These are phyloP conservation scores for Chelonus formosanus DNA, from an alignment of 2,888 invertebrate species.

Conservation along the genomic window DNA sequence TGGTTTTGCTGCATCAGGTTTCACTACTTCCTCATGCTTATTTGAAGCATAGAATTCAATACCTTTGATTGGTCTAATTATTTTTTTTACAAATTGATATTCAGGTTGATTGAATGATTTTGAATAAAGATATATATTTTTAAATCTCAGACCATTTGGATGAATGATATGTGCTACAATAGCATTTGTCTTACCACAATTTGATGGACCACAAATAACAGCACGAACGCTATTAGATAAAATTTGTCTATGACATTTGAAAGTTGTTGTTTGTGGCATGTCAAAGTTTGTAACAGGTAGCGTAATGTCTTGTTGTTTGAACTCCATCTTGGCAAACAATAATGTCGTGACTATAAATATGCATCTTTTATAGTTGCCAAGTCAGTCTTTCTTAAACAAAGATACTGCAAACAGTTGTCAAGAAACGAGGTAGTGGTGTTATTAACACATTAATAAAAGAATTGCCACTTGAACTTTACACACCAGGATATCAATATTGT, in stretches of 20 bases:
- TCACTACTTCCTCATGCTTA: background rate
- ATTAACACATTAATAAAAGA: slow-evolving; percentile 24
- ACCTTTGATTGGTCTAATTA: slow-evolving; percentile 40
- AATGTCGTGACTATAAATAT: background rate
- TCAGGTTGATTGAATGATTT: slow-evolving; percentile 54
- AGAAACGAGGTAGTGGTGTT: background rate
- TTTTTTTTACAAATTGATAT: slow-evolving; percentile 33
- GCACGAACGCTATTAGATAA: slow-evolving; percentile 46
- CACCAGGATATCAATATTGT: slow-evolving; percentile 45
- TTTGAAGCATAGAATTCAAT: slow-evolving; percentile 44
- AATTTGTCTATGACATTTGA: background rate
- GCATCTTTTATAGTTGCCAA: slow-evolving; percentile 11
- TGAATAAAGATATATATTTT: slow-evolving; percentile 39
- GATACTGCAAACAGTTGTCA: slow-evolving; percentile 9
- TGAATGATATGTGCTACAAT: slow-evolving; percentile 37
- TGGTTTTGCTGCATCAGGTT: no score
- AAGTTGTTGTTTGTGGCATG: background rate
- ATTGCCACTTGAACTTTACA: slow-evolving; percentile 34
- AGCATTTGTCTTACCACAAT: slow-evolving; percentile 42
- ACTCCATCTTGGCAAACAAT: slow-evolving; percentile 27
- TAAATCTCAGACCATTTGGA: slow-evolving; percentile 38
- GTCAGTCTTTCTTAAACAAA: slow-evolving; percentile 38
- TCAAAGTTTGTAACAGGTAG: background rate
- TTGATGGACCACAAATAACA: slow-evolving; percentile 36
- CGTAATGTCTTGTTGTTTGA: slow-evolving; percentile 27